These are phyloP conservation scores for Acleris emargana DNA, from an alignment of 2,888 invertebrate genomes.

Conservation along the genomic window DNA sequence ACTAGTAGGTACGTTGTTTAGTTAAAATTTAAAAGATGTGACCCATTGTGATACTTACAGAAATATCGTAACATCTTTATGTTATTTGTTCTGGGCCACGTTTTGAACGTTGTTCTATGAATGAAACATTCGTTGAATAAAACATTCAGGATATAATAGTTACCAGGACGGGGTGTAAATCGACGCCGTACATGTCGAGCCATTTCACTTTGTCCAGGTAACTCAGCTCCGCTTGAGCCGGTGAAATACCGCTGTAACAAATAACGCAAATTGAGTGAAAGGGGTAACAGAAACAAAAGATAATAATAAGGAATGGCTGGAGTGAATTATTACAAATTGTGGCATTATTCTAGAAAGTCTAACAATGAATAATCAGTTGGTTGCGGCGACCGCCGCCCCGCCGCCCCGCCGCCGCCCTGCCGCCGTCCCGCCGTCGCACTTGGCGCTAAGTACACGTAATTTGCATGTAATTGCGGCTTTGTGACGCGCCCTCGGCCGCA, in stretches of 20 bases:
- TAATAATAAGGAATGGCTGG: constrained; percentile 41
- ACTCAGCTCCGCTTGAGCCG: constrained; percentile 96
- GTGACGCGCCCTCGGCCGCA: constrained; percentile 62
- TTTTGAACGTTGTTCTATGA: constrained; percentile 8
- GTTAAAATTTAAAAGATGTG: neutral
- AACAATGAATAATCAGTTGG: constrained; percentile 63
- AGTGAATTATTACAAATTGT: constrained; percentile 60
- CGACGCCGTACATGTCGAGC: constrained; percentile 99
- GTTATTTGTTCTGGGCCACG: constrained; percentile 2
- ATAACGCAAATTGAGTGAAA: constrained; percentile 40
- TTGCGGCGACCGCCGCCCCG: constrained; percentile 37
- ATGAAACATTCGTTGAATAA: constrained; percentile 31
- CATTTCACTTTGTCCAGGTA: constrained; percentile 99
- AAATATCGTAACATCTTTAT: neutral
- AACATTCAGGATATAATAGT: constrained; percentile 58
- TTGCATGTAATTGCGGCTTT: constrained; percentile 80
- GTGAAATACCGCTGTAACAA: constrained; percentile 90
- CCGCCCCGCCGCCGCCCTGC: no score
- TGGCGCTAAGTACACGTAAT: constrained; percentile 76
- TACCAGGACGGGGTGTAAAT: constrained; percentile 97
- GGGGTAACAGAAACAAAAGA: constrained; percentile 37
- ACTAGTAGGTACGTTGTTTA: neutral
- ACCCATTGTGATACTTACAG: neutral
- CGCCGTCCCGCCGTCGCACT: constrained; percentile 51
- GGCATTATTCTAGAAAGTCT: constrained; percentile 61